Evolutionary conservation across 1,140 invertebrate species (phyloP).

Genomic region (Brachionus rubens): DNA sequence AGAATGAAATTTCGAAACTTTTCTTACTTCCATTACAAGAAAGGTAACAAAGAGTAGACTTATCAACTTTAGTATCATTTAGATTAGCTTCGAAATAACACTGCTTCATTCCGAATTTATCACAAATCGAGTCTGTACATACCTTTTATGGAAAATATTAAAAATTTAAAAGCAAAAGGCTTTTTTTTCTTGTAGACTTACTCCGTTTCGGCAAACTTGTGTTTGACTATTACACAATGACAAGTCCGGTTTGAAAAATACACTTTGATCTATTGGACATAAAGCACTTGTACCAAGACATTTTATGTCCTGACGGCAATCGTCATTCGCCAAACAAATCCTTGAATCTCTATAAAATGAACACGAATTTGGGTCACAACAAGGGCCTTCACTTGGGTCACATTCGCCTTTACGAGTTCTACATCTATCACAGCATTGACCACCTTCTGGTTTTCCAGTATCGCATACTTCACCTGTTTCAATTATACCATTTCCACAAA

Average conservation of each 20-base stretch:
- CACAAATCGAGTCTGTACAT: constrained; percentile 38
- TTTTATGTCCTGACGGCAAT: constrained; percentile 31
- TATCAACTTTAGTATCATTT: constrained; percentile 16
- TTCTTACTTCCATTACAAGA: constrained; percentile 26
- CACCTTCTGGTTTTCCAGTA: constrained; percentile 90
- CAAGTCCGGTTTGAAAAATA: constrained; percentile 20
- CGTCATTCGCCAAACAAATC: neutral
- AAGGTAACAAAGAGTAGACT: constrained; percentile 6
- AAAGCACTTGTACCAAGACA: neutral
- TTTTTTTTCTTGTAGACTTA: neutral
- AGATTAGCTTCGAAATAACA: constrained; percentile 30
- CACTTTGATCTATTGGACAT: constrained; percentile 1
- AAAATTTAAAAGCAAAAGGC: neutral
- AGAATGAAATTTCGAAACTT: no score
- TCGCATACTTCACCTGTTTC: constrained; percentile 96
- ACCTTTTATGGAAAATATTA: neutral
- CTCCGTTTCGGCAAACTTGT: constrained; percentile 42
- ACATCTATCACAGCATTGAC: constrained; percentile 54
- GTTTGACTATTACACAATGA: constrained; percentile 18
- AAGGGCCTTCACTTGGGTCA: constrained; percentile 24
- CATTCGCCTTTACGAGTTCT: neutral
- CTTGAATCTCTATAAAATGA: neutral
- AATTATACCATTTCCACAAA: constrained; percentile 98
- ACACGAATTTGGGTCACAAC: constrained; percentile 29
- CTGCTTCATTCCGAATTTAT: neutral